phyloP scores from a whole-genome alignment of 1,140 invertebrate species.

The Cyclargus thomasi region DNA sequence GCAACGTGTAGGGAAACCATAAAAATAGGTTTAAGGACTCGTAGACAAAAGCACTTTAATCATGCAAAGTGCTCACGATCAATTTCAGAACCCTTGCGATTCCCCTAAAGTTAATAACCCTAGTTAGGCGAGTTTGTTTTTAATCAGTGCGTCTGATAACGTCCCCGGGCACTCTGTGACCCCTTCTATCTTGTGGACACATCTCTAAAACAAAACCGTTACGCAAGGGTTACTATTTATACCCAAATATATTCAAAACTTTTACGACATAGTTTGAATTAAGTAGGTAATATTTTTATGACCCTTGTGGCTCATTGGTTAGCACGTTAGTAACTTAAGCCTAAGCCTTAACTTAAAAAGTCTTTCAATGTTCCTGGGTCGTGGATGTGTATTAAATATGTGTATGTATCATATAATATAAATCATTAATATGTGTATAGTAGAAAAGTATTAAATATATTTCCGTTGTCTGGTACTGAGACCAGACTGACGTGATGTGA shows the following conservation, averaged over 20 bases:
- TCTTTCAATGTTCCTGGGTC: too few species aligned
- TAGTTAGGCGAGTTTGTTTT: constrained; percentile 57
- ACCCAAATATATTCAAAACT: neutral
- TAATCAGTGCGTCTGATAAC: constrained; percentile 67
- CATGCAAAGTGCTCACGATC: constrained; percentile 9
- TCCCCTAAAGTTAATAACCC: constrained; percentile 26
- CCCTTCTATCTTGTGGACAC: constrained; percentile 43
- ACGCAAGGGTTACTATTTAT: neutral
- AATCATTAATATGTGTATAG: too few species aligned
- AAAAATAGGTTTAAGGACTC: neutral
- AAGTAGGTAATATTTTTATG: neutral
- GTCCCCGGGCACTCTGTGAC: constrained; percentile 30
- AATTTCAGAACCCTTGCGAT: constrained; percentile 10
- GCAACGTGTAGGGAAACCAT: neutral
- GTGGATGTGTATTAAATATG: too few species aligned
- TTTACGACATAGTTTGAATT: neutral
- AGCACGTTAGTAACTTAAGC: too few species aligned
- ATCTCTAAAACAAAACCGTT: constrained; percentile 28
- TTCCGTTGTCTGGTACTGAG: too few species aligned
- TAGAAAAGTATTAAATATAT: too few species aligned
- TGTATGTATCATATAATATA: too few species aligned
- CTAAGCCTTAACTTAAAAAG: too few species aligned
- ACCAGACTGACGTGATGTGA: too few species aligned
- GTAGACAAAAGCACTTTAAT: constrained; percentile 6
- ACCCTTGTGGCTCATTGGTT: too few species aligned